A percentile compares a stretch with the other conserved stretches of the same genome.
These are phyloP conservation scores for Pachypeltis micranthus DNA, from an alignment of 1,140 invertebrate genomes.

Conservation along the genomic window DNA sequence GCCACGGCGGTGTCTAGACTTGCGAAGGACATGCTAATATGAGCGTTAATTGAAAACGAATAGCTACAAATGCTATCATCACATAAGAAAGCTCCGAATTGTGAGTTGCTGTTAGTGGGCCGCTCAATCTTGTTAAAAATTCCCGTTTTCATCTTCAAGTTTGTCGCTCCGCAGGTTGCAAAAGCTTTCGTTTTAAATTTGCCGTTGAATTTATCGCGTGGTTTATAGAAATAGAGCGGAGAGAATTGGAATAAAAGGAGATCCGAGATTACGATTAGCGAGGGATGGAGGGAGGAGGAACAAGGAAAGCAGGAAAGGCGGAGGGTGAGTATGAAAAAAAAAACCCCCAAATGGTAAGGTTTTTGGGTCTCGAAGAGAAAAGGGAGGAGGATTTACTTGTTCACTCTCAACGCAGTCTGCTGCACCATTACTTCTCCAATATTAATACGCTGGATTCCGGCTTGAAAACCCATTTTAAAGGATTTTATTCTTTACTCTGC, in stretches of 20 bases:
- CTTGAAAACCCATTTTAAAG: conserved; percentile 27
- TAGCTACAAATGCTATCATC: too few species aligned
- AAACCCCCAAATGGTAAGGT: neutral
- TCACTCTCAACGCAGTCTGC: neutral
- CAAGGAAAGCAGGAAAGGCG: neutral
- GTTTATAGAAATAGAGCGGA: neutral
- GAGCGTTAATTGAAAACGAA: too few species aligned
- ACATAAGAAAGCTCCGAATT: too few species aligned
- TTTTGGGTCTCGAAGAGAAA: neutral
- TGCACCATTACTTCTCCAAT: conserved; percentile 5
- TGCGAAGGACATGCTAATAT: too few species aligned
- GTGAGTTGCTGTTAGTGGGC: too few species aligned
- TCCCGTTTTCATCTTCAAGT: too few species aligned
- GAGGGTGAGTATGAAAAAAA: neutral
- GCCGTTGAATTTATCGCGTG: too few species aligned
- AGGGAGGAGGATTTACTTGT: neutral
- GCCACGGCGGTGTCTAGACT: too few species aligned
- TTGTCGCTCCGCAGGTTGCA: too few species aligned
- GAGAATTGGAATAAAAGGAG: neutral
- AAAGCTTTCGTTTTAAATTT: too few species aligned
- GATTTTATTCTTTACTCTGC: conserved; percentile 26
- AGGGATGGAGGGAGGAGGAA: neutral
- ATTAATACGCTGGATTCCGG: conserved; percentile 10
- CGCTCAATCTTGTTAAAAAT: too few species aligned
- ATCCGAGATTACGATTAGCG: too few species aligned